These are phyloP conservation scores for Lithobius niger DNA, from an alignment of 1,140 invertebrate species.

Conservation along the genomic window DNA sequence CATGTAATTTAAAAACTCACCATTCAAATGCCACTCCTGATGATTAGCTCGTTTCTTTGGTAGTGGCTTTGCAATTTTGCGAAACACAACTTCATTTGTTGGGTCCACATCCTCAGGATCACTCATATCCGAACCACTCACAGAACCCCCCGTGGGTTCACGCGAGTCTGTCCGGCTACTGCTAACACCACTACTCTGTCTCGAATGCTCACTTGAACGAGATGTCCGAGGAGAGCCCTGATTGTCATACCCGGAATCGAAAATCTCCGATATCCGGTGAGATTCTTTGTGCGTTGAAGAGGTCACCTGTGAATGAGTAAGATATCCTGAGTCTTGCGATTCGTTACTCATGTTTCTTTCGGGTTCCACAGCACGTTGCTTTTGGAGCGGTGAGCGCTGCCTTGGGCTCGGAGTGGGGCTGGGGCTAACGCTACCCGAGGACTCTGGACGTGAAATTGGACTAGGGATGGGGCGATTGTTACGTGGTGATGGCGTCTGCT, in stretches of 20 bases:
- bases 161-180: not conserved
- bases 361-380: slow-evolving; percentile 17
- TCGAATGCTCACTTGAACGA: not conserved
- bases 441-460: not conserved
- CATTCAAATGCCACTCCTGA: not conserved
- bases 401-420: slow-evolving; percentile 11
- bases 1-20: not conserved
- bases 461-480: not conserved
- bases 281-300: not conserved
- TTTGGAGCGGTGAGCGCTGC: slow-evolving; percentile 16
- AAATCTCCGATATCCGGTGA: not conserved
- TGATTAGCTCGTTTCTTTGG: slow-evolving; percentile 4
- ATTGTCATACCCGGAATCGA: slow-evolving; percentile 1
- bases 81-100: slow-evolving; percentile 33
- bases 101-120: slow-evolving; percentile 30
- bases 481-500: not conserved
- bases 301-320: slow-evolving; percentile 4
- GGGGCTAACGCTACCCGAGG: not conserved
- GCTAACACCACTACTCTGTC: not conserved
- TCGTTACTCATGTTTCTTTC: not conserved
- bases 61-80: too few relatives aligned
- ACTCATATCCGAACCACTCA: slow-evolving; percentile 15
- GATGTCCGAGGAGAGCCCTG: slow-evolving; percentile 3
- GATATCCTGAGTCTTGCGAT: not conserved
- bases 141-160: slow-evolving; percentile 2